Evolutionary conservation across 2,888 invertebrate genomes (phyloP).

Genomic region (Flexamia atlantica): DNA sequence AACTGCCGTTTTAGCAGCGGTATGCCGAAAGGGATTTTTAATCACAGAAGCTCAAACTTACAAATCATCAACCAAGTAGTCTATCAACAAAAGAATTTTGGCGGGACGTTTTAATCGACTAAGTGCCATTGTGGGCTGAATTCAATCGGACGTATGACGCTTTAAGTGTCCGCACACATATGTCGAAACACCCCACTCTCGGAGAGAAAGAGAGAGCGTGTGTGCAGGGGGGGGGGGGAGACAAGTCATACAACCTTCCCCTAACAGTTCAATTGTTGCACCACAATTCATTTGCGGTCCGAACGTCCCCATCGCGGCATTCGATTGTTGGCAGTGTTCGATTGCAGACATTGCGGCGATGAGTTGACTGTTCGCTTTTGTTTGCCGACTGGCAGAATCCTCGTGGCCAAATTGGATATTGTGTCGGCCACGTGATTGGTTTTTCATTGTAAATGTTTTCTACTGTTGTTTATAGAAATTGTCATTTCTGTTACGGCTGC

Average conservation of each 20-base stretch:
- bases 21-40: no score
- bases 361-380: slow-evolving; percentile 25
- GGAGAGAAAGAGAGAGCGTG: background rate
- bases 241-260: slow-evolving; percentile 18
- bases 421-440: background rate
- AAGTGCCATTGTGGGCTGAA: background rate
- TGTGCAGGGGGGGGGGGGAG: slow-evolving; percentile 3
- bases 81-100: no score
- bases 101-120: slow-evolving; percentile 8
- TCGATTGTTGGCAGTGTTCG: slow-evolving; percentile 6
- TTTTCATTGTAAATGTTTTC: background rate
- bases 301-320: slow-evolving; percentile 3
- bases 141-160: background rate
- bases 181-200: slow-evolving; percentile 13
- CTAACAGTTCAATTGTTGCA: slow-evolving; percentile 40
- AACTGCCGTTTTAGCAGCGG: no score
- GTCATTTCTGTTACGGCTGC: no score
- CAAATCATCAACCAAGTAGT: no score
- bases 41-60: no score
- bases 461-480: no score
- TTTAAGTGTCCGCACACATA: slow-evolving; percentile 23
- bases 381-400: background rate
- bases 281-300: slow-evolving; percentile 46
- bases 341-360: background rate
- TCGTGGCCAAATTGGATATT: background rate